phyloP scores from a whole-genome alignment of 2,797 vertebrate genomes.

The Mormyrus proboscirostris region DNA sequence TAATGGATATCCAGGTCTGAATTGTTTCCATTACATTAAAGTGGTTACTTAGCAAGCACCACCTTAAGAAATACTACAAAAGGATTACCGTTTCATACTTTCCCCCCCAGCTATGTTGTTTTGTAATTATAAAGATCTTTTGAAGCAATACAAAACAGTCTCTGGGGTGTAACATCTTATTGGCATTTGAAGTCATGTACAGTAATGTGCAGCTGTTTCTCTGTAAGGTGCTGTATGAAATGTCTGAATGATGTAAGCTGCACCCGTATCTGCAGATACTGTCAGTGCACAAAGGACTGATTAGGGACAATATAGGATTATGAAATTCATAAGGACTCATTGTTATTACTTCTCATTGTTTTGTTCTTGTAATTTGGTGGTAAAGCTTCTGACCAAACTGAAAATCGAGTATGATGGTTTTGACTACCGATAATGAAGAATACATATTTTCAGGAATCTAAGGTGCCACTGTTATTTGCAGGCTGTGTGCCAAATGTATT shows the following conservation, averaged over 20 bases:
- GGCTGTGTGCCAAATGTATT: background rate
- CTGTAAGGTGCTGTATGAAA: background rate
- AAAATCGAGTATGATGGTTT: background rate
- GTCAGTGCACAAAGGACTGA: background rate
- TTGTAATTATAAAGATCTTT: constrained; percentile 4
- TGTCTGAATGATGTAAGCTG: background rate
- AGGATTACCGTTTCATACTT: background rate
- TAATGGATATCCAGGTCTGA: background rate
- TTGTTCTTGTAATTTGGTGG: background rate
- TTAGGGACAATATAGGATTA: background rate
- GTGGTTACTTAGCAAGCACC: background rate
- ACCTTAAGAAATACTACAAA: background rate
- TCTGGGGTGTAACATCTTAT: background rate
- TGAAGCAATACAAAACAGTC: background rate
- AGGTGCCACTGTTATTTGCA: background rate
- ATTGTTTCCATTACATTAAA: background rate
- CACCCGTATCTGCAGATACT: background rate
- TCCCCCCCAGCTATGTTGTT: background rate
- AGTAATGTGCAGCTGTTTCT: background rate
- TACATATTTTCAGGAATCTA: background rate
- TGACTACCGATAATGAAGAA: background rate
- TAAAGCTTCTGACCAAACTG: background rate
- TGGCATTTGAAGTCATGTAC: background rate
- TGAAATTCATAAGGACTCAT: background rate
- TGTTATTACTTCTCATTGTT: background rate